Evolutionary conservation across 1,140 invertebrate genomes (phyloP).

Genomic region (Eumeta japonica): DNA sequence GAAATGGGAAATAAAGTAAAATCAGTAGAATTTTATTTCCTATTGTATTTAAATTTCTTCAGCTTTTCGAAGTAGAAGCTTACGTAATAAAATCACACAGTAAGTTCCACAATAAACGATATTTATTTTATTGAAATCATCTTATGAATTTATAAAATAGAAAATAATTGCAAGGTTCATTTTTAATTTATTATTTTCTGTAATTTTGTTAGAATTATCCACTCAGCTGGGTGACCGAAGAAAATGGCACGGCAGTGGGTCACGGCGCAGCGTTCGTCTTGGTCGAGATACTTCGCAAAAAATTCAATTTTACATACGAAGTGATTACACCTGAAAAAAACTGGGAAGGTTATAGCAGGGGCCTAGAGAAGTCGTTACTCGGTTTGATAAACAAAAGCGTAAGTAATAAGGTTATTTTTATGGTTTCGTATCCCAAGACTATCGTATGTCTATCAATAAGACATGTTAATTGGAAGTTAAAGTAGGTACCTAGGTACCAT

Average conservation of each 20-base stretch:
- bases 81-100: too few species aligned
- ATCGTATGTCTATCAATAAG: too few species aligned
- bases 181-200: slow-evolving; percentile 8
- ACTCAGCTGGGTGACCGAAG: slow-evolving; percentile 54
- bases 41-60: too few species aligned
- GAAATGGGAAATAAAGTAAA: too few species aligned
- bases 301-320: slow-evolving; percentile 72
- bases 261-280: slow-evolving; percentile 71
- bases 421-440: too few species aligned
- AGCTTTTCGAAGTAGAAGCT: too few species aligned
- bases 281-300: slow-evolving; percentile 65
- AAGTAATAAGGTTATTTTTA: slow-evolving; percentile 30
- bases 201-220: slow-evolving; percentile 63
- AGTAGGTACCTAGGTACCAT: too few species aligned
- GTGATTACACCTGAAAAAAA: slow-evolving; percentile 63
- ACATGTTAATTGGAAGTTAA: too few species aligned
- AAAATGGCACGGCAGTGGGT: slow-evolving; percentile 62
- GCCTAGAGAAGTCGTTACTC: slow-evolving; percentile 60
- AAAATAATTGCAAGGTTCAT: background rate
- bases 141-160: too few species aligned
- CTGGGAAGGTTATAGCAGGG: slow-evolving; percentile 48
- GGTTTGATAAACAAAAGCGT: slow-evolving; percentile 61
- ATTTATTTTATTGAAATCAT: too few species aligned
- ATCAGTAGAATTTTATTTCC: too few species aligned
- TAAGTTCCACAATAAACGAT: too few species aligned